Conservation (phyloP, 2,113 vertebrate genomes). For the Pitta sordida region DNA sequence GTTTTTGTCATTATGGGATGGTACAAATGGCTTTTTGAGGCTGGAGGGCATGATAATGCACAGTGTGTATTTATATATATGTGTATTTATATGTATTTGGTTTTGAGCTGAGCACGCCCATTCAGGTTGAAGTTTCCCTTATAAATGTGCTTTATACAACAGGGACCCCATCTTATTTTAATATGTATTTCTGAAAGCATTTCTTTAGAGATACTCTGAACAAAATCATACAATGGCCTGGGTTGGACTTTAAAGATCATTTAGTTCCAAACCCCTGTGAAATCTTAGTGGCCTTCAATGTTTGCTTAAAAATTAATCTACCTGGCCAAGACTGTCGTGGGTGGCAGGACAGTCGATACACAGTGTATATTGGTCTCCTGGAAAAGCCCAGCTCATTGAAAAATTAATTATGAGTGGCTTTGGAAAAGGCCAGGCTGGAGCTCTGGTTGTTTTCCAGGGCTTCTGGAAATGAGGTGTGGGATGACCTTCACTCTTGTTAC, state of each 20-base stretch:
- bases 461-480: rapidly evolving
- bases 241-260: neutral
- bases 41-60: neutral
- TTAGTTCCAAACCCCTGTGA: neutral
- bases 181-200: neutral
- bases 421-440: neutral
- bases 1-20: neutral
- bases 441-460: neutral
- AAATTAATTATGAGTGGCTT: neutral
- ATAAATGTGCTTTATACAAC: neutral
- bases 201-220: neutral
- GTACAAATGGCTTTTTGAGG: neutral
- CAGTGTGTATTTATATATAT: neutral
- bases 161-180: neutral
- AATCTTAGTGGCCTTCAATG: neutral
- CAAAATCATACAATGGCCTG: neutral
- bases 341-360: neutral
- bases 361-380: neutral
- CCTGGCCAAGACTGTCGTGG: rapidly evolving
- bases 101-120: neutral
- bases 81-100: neutral
- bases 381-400: neutral
- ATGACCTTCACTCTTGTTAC: neutral
- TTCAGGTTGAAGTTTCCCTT: neutral
- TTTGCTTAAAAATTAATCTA: neutral